phyloP scores from a whole-genome alignment of 2,888 invertebrate genomes.

The Hypomecis atomaria region DNA sequence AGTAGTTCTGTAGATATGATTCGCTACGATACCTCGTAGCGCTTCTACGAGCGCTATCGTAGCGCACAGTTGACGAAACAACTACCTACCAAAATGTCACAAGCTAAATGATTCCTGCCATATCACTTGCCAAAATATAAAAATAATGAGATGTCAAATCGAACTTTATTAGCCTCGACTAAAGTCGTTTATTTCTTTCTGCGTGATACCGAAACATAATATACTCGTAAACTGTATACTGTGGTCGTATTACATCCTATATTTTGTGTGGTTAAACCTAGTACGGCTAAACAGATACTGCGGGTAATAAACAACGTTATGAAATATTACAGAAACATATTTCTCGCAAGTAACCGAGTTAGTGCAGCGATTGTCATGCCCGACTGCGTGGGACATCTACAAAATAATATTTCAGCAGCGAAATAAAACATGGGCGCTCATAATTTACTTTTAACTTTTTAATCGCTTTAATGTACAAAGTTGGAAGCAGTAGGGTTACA shows the following conservation, averaged over 20 bases:
- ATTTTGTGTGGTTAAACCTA: constrained; percentile 9
- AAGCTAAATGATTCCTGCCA: background rate
- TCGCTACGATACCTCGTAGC: constrained; percentile 3
- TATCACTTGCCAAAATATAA: constrained; percentile 9
- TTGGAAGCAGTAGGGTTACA: constrained; percentile 37
- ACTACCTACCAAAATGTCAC: background rate
- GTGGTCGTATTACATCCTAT: background rate
- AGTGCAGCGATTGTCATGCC: constrained; percentile 51
- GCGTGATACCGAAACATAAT: constrained; percentile 6
- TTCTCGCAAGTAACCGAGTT: constrained; percentile 50
- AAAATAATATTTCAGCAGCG: constrained; percentile 50
- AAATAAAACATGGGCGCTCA: constrained; percentile 45
- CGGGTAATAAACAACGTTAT: constrained; percentile 48
- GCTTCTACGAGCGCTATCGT: background rate
- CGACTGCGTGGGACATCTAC: constrained; percentile 52
- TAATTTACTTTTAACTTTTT: constrained; percentile 48
- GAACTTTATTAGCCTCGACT: background rate
- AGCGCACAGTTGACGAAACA: too few relatives aligned
- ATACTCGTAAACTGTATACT: constrained; percentile 6
- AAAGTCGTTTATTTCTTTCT: constrained; percentile 4
- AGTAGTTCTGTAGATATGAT: background rate
- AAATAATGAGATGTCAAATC: constrained; percentile 3
- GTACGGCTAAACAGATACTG: constrained; percentile 45
- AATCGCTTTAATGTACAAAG: constrained; percentile 45
- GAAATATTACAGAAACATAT: constrained; percentile 50